Conservation (phyloP, 2,113 vertebrate genomes). For the Phylloscopus whistleri region DNA sequence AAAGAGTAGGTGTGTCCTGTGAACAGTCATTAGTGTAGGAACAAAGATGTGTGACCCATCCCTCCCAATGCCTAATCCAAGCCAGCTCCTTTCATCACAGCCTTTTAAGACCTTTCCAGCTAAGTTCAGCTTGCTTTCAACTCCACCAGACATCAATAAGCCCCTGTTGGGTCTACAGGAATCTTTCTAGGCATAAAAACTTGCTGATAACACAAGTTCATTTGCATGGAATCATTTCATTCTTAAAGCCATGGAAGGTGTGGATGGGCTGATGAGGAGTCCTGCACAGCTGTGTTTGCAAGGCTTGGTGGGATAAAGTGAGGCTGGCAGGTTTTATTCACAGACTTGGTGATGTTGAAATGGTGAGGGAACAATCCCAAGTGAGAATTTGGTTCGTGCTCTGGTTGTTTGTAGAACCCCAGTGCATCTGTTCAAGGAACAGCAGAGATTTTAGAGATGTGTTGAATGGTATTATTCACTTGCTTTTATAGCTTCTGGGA, state of each 20-base stretch:
- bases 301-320: background rate
- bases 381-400: background rate
- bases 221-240: background rate
- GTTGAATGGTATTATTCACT: background rate
- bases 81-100: background rate
- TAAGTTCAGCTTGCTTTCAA: background rate
- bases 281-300: background rate
- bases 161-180: background rate
- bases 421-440: background rate
- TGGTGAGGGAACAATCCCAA: background rate
- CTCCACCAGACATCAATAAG: background rate
- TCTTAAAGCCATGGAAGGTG: background rate
- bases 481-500: background rate
- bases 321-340: fast-evolving
- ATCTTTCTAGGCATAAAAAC: background rate
- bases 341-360: background rate
- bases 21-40: background rate
- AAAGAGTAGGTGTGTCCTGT: background rate
- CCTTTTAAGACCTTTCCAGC: background rate
- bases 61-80: background rate
- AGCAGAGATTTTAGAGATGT: background rate
- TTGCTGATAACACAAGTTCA: background rate
- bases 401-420: background rate
- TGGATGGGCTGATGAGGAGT: background rate
- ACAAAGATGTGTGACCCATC: background rate